Percentiles rank a stretch among this genome's conserved stretches.
Conservation (phyloP, 2,113 vertebrate genomes). For the Muntiacus reevesi region DNA sequence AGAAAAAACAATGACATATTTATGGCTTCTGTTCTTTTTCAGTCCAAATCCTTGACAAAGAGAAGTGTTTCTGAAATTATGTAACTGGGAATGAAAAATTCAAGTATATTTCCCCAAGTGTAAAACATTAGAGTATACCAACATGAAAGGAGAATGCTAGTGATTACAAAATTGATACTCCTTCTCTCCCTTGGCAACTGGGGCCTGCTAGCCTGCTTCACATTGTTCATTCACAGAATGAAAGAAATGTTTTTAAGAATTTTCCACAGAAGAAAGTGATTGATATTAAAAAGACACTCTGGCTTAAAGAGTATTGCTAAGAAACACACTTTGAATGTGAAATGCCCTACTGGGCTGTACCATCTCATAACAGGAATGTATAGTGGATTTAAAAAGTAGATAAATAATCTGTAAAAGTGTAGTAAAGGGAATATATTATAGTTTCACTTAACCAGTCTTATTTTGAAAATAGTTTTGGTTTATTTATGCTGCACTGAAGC, state of each 20-base stretch:
- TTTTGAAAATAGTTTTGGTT: constrained; percentile 18
- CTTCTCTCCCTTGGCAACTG: constrained; percentile 66
- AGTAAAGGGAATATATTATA: constrained; percentile 47
- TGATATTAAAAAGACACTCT: constrained; percentile 79
- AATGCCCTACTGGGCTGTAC: constrained; percentile 78
- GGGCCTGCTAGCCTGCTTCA: constrained; percentile 69
- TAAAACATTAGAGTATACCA: constrained; percentile 54
- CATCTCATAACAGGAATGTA: constrained; percentile 72
- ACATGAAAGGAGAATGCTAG: constrained; percentile 45
- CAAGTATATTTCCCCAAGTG: constrained; percentile 15
- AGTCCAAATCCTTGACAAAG: constrained; percentile 10
- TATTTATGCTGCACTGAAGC: not conserved
- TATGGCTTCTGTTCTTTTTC: not conserved
- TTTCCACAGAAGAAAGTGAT: constrained; percentile 74
- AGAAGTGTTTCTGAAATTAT: not conserved
- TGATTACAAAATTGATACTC: constrained; percentile 51
- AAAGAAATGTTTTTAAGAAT: constrained; percentile 78
- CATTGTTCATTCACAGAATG: constrained; percentile 82
- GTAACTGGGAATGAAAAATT: not conserved
- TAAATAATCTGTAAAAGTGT: constrained; percentile 56
- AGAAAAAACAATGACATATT: not conserved
- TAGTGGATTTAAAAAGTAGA: constrained; percentile 54
- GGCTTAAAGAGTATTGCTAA: constrained; percentile 90
- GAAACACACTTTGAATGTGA: constrained; percentile 84
- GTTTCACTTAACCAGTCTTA: not conserved